Base-by-base conservation (phyloP, 2,888 invertebrate genomes). In the Drosophila greeni region DNA sequence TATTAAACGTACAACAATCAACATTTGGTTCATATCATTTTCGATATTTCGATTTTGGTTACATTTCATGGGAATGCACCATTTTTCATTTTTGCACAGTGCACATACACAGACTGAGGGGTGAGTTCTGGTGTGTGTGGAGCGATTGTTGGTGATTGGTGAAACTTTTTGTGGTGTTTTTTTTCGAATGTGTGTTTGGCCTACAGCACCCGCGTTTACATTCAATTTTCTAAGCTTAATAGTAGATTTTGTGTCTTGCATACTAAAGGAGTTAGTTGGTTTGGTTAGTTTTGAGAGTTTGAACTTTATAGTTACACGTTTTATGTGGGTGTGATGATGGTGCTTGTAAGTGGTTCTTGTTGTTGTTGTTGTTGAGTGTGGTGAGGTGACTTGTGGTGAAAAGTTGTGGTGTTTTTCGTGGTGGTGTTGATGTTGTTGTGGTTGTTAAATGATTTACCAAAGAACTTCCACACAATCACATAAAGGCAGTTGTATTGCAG, bases 391-490 rank as follows among this genome's bases (percentile, higher is more conserved):
- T 42, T 29, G 29, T 29, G 23, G 55, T 52, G 34, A 45, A 33
- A 37, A 40, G 33, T 62, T 42, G 48, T 64, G 54, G 72, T 37
- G 31, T 23, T 14, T 14, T 20, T 23, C 8, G 40, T 40, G 39
- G 14, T 52, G 39, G 29, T 65, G 47, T 40, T 56, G 58, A 29
- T 31, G 56, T 49, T 55, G 61, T 66, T 43, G 49, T 59, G 65
- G 55, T 74, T 79, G 76, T 79, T 70, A 74, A 66, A 72, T 78
- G 84, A 88, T 88, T 92, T 92, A 92, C 92, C 92, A 90, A 92
- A 90, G 86, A 92, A 90, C 88, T 92, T 92, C 89, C 92, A 92
- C 90, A 92, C 92, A 89, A 92, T 91, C 90, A 92, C 92, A 91
- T 91, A 92, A 90, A 92, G 92, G 92, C 92, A 92, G 92, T 92